These are phyloP conservation scores for Eidolon helvum DNA, from an alignment of 2,113 vertebrate species.

Conservation along the genomic window DNA sequence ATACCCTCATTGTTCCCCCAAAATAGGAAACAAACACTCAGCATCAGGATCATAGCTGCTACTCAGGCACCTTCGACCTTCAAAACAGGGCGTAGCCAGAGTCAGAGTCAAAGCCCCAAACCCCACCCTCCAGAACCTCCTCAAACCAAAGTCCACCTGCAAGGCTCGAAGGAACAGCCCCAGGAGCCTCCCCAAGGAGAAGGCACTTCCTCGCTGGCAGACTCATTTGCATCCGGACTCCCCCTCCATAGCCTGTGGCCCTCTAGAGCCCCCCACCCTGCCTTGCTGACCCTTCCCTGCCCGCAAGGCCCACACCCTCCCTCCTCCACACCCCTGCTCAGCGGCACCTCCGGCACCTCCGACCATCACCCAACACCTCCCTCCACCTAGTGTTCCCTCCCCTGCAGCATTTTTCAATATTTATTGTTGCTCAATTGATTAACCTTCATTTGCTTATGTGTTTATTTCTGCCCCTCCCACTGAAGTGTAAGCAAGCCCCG, in stretches of 20 bases:
- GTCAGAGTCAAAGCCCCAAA: background rate
- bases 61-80: background rate
- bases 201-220: rapidly evolving
- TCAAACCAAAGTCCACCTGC: rapidly evolving
- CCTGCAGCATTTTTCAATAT: background rate
- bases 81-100: background rate
- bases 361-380: rapidly evolving
- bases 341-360: rapidly evolving
- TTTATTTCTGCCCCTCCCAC: background rate
- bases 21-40: background rate
- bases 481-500: background rate
- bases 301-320: rapidly evolving
- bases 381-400: background rate
- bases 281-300: rapidly evolving
- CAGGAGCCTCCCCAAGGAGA: background rate
- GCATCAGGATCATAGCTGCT: rapidly evolving
- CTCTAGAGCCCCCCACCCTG: too few relatives aligned
- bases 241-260: rapidly evolving
- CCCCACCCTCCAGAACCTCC: background rate
- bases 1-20: rapidly evolving
- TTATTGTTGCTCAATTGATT: background rate
- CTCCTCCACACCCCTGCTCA: background rate
- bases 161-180: rapidly evolving
- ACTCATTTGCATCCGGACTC: background rate
- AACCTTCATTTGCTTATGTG: too few relatives aligned